Evolutionary conservation across 2,888 invertebrate genomes (phyloP).

Genomic region (Loripinus fragilis): DNA sequence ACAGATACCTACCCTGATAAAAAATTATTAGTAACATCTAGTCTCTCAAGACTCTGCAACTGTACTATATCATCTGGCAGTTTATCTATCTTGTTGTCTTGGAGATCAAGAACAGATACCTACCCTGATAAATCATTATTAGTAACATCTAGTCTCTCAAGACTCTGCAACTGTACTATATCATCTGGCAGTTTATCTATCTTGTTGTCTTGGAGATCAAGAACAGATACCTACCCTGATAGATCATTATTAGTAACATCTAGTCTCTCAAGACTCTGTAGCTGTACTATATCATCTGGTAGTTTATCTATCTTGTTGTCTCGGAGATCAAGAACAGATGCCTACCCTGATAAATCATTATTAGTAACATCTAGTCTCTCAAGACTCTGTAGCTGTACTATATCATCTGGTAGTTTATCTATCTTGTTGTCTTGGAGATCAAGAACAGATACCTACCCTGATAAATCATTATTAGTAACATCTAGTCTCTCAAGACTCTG

Average conservation of each 20-base stretch:
- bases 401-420: constrained; percentile 89
- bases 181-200: constrained; percentile 88
- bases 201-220: no score
- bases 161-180: constrained; percentile 89
- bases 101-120: no score
- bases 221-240: constrained; percentile 84
- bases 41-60: constrained; percentile 90
- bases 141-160: constrained; percentile 92
- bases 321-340: no score
- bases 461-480: constrained; percentile 91
- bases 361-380: constrained; percentile 93
- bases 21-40: constrained; percentile 93
- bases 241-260: constrained; percentile 93
- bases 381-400: constrained; percentile 89
- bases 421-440: no score
- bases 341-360: constrained; percentile 87
- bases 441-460: constrained; percentile 85
- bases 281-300: constrained; percentile 90
- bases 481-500: constrained; percentile 92
- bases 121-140: constrained; percentile 89
- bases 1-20: constrained; percentile 85
- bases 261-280: constrained; percentile 91
- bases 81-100: constrained; percentile 68
- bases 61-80: constrained; percentile 92
- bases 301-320: constrained; percentile 84